Percentiles rank a stretch among this genome's conserved stretches.
These are phyloP conservation scores for Phalacrocorax aristotelis DNA, from an alignment of 2,113 vertebrate genomes.

Conservation along the genomic window DNA sequence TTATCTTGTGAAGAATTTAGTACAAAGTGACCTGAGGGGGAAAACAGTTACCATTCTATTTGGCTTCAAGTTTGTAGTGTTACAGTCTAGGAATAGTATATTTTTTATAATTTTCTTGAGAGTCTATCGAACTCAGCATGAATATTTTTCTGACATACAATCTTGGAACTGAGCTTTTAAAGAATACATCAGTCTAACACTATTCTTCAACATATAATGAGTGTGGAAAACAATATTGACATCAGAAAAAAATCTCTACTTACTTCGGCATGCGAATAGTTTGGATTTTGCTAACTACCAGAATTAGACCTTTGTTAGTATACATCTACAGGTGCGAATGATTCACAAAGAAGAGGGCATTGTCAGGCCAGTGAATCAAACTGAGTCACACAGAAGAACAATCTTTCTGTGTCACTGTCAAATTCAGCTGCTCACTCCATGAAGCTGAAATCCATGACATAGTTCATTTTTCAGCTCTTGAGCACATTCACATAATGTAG, in stretches of 20 bases:
- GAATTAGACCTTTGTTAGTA: conserved; percentile 51
- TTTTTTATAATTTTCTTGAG: neutral
- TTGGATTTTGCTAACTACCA: conserved; percentile 8
- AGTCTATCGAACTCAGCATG: neutral
- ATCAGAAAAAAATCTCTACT: conserved; percentile 11
- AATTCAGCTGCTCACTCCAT: conserved; percentile 40
- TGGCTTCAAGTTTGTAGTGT: neutral
- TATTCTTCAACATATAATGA: neutral
- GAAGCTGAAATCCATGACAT: conserved; percentile 52
- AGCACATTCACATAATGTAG: conserved; percentile 64
- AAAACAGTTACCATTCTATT: neutral
- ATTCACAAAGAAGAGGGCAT: conserved; percentile 22
- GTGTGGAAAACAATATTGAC: neutral
- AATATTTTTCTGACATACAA: neutral
- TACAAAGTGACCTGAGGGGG: neutral
- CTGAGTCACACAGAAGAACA: conserved; percentile 23
- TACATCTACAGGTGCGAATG: conserved; percentile 66
- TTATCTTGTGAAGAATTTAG: neutral
- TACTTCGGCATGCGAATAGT: neutral
- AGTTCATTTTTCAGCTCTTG: conserved; percentile 57
- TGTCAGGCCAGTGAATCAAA: conserved; percentile 53
- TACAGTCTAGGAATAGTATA: neutral
- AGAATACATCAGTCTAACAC: neutral
- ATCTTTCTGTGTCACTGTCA: conserved; percentile 11
- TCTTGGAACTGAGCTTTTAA: neutral